Conservation (phyloP, 2,113 vertebrate genomes). For the Corythornis vintsioides region DNA sequence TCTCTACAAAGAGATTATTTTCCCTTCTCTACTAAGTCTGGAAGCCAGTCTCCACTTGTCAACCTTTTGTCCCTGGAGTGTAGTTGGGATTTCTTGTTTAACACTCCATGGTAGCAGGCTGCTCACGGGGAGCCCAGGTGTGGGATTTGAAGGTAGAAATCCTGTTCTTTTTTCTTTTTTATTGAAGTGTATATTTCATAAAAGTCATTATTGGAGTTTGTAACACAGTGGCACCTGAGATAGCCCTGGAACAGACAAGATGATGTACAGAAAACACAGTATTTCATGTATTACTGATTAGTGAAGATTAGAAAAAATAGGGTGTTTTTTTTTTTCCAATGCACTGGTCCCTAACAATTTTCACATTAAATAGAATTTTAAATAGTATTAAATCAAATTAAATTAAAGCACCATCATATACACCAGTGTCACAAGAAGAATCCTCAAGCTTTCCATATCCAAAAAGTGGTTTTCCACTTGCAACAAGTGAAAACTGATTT, state of each 20-base stretch:
- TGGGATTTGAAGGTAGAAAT: neutral
- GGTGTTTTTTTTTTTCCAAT: neutral
- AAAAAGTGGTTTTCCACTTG: neutral
- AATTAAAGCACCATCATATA: neutral
- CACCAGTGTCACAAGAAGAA: neutral
- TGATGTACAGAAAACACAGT: rapidly evolving
- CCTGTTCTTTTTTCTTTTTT: neutral
- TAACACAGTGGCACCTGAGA: neutral
- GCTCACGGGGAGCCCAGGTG: neutral
- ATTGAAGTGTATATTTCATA: neutral
- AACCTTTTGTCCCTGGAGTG: neutral
- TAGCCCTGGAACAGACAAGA: neutral
- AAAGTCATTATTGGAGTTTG: neutral
- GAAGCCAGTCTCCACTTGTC: neutral
- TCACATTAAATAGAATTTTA: neutral
- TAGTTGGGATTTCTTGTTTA: conserved; percentile 16
- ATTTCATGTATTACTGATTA: neutral
- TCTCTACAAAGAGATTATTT: neutral
- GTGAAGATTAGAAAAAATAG: neutral
- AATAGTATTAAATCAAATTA: neutral
- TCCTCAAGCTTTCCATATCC: neutral
- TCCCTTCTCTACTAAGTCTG: neutral
- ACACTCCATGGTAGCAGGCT: neutral
- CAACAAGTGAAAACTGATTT: neutral
- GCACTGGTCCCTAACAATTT: neutral